Evolutionary conservation across 2,113 vertebrate genomes (phyloP), one percentile per base, ranked within the genome.

Genomic region (Oxyura jamaicensis): DNA sequence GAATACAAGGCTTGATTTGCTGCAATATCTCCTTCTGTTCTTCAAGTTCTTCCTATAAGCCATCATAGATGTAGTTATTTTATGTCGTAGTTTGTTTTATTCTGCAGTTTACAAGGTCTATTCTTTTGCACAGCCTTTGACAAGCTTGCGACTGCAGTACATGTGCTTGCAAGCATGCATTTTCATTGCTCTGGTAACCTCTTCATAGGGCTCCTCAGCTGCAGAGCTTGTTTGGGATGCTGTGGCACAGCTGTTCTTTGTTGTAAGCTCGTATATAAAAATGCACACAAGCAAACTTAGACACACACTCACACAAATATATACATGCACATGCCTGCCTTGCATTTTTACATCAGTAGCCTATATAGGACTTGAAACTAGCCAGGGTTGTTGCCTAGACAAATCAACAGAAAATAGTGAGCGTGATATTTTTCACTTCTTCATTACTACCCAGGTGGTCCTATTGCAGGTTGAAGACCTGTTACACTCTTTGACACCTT

Each of bases 261-360:
- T 35, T 66, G 35, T 46, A 50, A 59, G 13, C 11, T 0, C 0
- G 13, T n/a, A 56, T 65, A 65, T 66, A 67, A 41, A 93, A 90
- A 42, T 21, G 44, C 44, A 44, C 31, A 25, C 2, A 36, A 8
- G 50, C 10, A 66, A 62, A 19, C 25, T 52, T 16, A 21, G 8
- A 46, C 11, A 8, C 29, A 53, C 10, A 44, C 39, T 65, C 22
- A 19, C 2, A 63, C 3, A 81, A 35, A 88, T 79, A 79, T 35
- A 65, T 23, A 41, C 0, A 0, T 25, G 44, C 56, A 46, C 3
- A 16, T 0, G 5, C 21, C 39, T 78, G 26, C 56, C 26, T 67
- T 83, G 20, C 8, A 53, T 68, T 72, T 86, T 52, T 94, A 31
- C 13, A 53, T 60, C 65, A 39, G 6, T 15, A 56, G 22, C 31